Base-by-base conservation (phyloP, 1,140 invertebrate genomes). In the Zophobas morio region DNA sequence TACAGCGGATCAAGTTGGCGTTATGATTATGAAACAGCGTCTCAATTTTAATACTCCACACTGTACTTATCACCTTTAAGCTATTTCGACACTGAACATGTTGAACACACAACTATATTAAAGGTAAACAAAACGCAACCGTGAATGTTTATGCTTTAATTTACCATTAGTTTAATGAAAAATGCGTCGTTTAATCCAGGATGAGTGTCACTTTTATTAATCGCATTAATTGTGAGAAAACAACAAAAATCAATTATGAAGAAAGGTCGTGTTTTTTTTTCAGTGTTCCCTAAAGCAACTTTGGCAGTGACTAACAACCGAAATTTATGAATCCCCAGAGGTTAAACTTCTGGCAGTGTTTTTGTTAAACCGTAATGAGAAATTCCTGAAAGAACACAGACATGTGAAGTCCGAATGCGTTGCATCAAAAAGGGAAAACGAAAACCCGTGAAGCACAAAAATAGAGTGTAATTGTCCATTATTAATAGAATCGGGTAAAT, bases 201-300 rank as follows among this genome's bases (percentile, higher is more conserved):
- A 63, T 40, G 36, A 39, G 57, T 42, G 8, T 66, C 5, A 51
- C 49, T 8, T 66, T 66, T 42, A 39, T 66, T 66, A 42, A 66
- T 66, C 60, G 34, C 37, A 63, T 63, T 66, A 42, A 66, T 20
- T 42, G 60, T 66, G 6, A 42, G 39, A 39, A 32, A 40, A 66
- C 60, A 36, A 37, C 33, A 66, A 66, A 66, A 66, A 66, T 66
- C 60, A 66, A 66, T 66, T 66, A 66, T 36, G 42, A 66, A 42
- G 32, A 51, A 66, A 63, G 57, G 57, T 63, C 57, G 35, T 34
- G 33, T 6, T 34, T 20, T 56, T 4, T 3, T 4, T 46, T 46
- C 3, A 46, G 42, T 46, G 6, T 8, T 46, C 6, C 42, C 20
- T 20, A 20, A 20, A 20, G 20, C 20, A 20, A 20, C 20, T 20